A percentile compares a stretch with the other conserved stretches of the same genome.
phyloP scores from a whole-genome alignment of 1,140 invertebrate species.

The Charaxes varanes region DNA sequence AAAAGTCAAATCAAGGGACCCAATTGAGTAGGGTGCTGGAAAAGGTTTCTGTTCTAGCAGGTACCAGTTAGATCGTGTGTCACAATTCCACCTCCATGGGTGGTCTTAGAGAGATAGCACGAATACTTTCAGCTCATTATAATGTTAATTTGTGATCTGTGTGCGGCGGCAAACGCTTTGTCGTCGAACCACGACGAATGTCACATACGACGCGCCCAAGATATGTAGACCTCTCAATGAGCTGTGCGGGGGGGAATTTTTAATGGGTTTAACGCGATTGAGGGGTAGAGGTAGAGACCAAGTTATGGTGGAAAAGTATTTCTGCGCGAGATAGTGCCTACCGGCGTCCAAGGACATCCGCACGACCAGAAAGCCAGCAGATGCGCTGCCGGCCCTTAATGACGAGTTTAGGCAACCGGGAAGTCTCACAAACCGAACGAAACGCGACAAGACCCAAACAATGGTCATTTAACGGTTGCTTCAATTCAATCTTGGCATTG shows the following conservation, averaged over 20 bases:
- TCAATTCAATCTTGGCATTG: constrained; percentile 23
- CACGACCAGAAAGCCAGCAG: too few species aligned
- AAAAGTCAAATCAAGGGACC: constrained; percentile 21
- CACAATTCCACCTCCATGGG: constrained; percentile 47
- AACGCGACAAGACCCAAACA: too few species aligned
- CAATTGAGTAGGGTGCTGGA: constrained; percentile 35
- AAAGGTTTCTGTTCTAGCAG: constrained; percentile 58
- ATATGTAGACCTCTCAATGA: constrained; percentile 19
- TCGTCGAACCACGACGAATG: constrained; percentile 57
- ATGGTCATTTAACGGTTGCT: constrained; percentile 28
- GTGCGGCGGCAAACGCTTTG: constrained; percentile 42
- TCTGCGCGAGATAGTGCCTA: constrained; percentile 29
- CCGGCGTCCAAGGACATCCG: too few species aligned
- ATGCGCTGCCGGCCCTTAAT: too few species aligned
- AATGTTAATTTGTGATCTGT: constrained; percentile 57
- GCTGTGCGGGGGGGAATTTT: not conserved
- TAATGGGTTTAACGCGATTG: not conserved
- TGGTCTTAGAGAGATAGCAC: constrained; percentile 60
- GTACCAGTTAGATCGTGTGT: constrained; percentile 61
- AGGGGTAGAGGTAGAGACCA: constrained; percentile 20
- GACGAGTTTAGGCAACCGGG: too few species aligned
- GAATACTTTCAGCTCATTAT: constrained; percentile 67
- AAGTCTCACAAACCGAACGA: too few species aligned
- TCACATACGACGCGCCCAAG: constrained; percentile 32
- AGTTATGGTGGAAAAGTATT: constrained; percentile 21